Conservation (phyloP, 2,113 vertebrate species). For the Regulus satrapa region DNA sequence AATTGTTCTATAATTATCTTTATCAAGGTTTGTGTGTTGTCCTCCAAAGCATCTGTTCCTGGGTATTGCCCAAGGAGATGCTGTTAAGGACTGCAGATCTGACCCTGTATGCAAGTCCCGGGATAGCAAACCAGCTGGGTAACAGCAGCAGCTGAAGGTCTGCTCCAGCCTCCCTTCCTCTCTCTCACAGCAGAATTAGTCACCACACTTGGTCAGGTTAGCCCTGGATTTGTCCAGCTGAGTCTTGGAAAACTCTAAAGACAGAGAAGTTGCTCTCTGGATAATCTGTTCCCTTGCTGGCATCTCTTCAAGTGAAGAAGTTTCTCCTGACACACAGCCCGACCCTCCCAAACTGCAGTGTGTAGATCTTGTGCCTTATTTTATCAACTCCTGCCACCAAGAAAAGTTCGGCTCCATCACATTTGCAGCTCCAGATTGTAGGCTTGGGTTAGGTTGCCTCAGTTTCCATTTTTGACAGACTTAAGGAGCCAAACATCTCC, state of each 20-base stretch:
- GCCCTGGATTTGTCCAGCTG: background rate
- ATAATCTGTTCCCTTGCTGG: background rate
- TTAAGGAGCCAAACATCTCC: background rate
- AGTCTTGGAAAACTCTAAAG: background rate
- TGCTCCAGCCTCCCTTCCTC: background rate
- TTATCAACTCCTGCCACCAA: background rate
- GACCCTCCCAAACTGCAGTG: fast-evolving
- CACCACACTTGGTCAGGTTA: background rate
- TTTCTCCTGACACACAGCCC: background rate
- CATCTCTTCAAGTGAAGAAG: background rate
- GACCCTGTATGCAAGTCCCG: background rate
- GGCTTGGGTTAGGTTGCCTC: background rate
- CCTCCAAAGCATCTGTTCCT: background rate
- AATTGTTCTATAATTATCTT: background rate
- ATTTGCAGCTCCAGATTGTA: background rate
- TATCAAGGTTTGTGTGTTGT: background rate
- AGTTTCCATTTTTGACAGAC: background rate
- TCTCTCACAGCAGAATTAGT: background rate
- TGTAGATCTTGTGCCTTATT: background rate
- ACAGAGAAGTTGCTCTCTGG: background rate
- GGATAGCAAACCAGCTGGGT: background rate
- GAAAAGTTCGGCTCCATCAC: background rate
- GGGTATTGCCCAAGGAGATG: background rate
- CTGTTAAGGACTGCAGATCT: background rate
- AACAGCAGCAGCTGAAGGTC: background rate